These are phyloP conservation scores for Carcina quercana DNA, from an alignment of 2,888 invertebrate species.

Conservation along the genomic window DNA sequence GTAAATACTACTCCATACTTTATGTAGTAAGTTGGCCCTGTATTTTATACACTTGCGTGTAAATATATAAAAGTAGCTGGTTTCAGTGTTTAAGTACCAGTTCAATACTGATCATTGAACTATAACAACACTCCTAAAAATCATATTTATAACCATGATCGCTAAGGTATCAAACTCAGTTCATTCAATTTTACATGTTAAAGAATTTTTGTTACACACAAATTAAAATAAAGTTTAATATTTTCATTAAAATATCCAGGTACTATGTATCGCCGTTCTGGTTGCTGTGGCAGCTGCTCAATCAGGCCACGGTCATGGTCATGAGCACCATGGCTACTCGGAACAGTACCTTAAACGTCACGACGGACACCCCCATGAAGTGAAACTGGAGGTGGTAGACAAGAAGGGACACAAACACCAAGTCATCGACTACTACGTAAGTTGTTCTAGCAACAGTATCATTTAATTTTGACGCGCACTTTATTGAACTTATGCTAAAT, in stretches of 20 bases:
- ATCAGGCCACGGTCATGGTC: slow-evolving; percentile 9
- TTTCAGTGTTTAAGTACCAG: too few relatives aligned
- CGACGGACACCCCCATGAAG: slow-evolving; percentile 21
- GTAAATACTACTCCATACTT: too few relatives aligned
- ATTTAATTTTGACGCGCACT: too few relatives aligned
- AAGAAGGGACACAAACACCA: slow-evolving; percentile 10
- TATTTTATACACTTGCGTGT: too few relatives aligned
- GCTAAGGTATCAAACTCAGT: too few relatives aligned
- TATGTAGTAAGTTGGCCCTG: too few relatives aligned
- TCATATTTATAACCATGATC: too few relatives aligned
- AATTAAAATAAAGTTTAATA: not conserved
- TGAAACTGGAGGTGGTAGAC: too few relatives aligned
- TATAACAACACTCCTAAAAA: too few relatives aligned
- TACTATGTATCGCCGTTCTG: slow-evolving; percentile 10
- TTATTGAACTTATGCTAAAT: too few relatives aligned
- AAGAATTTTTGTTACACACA: not conserved
- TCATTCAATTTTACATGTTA: not conserved
- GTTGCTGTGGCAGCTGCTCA: slow-evolving; percentile 10
- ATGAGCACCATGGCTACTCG: slow-evolving; percentile 17
- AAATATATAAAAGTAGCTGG: too few relatives aligned
- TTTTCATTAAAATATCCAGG: not conserved
- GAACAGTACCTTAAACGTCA: slow-evolving; percentile 34
- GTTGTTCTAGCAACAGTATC: not conserved
- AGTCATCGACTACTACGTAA: slow-evolving; percentile 2
- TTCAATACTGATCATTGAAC: too few relatives aligned